Evolutionary conservation across 37 sponge, comb jelly and placozoan species (phyloP).

Genomic region (Spongia lamella): DNA sequence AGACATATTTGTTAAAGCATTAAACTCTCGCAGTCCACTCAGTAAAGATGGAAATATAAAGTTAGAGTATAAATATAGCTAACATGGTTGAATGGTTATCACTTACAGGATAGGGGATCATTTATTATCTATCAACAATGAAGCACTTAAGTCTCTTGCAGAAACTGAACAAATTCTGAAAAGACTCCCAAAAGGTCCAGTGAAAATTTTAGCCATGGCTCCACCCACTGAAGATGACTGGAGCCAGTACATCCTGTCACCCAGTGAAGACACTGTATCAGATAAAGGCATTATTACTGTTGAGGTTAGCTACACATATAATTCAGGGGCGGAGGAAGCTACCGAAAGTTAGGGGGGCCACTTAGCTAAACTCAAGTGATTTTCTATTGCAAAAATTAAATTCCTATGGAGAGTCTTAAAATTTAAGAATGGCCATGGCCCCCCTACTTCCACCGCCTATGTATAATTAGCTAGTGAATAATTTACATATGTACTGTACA

Average conservation of each 20-base stretch:
- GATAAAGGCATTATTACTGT: slow-evolving; percentile 23
- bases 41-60: slow-evolving; percentile 67
- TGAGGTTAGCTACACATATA: slow-evolving; percentile 12
- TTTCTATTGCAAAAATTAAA: too few species aligned
- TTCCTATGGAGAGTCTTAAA: too few species aligned
- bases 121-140: slow-evolving; percentile 61
- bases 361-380: too few species aligned
- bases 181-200: slow-evolving; percentile 49
- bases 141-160: slow-evolving; percentile 8
- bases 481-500: too few species aligned
- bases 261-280: not conserved
- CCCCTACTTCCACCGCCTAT: too few species aligned
- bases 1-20: slow-evolving; percentile 41
- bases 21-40: slow-evolving; percentile 49
- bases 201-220: slow-evolving; percentile 58
- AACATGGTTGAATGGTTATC: not conserved
- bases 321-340: not conserved
- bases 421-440: too few species aligned
- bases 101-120: slow-evolving; percentile 60
- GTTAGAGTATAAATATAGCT: slow-evolving; percentile 61
- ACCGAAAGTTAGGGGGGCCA: too few species aligned
- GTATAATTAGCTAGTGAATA: too few species aligned
- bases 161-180: slow-evolving; percentile 48
- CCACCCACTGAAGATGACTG: slow-evolving; percentile 41
- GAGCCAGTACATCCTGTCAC: too few species aligned